Conservation (phyloP, 1,140 invertebrate genomes). For the Lepidostoma basale region DNA sequence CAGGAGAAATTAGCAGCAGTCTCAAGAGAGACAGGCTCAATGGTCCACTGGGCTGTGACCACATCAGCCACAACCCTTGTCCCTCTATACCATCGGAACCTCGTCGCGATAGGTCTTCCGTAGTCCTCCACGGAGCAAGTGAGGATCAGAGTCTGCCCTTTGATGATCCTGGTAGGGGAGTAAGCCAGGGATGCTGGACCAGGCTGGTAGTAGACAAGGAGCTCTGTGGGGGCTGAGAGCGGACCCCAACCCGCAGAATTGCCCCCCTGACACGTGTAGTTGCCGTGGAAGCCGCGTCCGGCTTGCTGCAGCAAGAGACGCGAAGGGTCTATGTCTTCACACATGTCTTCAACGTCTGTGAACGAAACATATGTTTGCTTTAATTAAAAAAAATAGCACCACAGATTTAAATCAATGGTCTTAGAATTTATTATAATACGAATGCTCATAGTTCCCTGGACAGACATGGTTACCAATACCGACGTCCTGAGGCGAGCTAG, state of each 20-base stretch:
- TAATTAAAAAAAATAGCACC: not conserved
- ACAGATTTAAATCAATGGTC: too few species aligned
- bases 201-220: conserved; percentile 81
- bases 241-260: conserved; percentile 86
- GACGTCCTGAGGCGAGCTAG: too few species aligned
- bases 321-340: conserved; percentile 80
- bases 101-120: conserved; percentile 75
- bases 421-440: too few species aligned
- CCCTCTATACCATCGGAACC: conserved; percentile 81
- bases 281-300: conserved; percentile 84
- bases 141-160: conserved; percentile 77
- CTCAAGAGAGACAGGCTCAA: conserved; percentile 80
- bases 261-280: conserved; percentile 87
- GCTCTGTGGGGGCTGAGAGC: conserved; percentile 72
- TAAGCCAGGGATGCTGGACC: conserved; percentile 73
- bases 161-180: conserved; percentile 76
- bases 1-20: conserved; percentile 88
- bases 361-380: not conserved
- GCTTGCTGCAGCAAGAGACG: conserved; percentile 82
- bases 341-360: conserved; percentile 61
- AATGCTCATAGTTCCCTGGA: too few species aligned
- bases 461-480: too few species aligned
- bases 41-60: conserved; percentile 74
- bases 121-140: conserved; percentile 81
- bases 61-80: conserved; percentile 73